A percentile compares a stretch with the other conserved stretches of the same genome.
Evolutionary conservation across 2,888 invertebrate genomes (phyloP).

Genomic region (Thymelicus sylvestris): DNA sequence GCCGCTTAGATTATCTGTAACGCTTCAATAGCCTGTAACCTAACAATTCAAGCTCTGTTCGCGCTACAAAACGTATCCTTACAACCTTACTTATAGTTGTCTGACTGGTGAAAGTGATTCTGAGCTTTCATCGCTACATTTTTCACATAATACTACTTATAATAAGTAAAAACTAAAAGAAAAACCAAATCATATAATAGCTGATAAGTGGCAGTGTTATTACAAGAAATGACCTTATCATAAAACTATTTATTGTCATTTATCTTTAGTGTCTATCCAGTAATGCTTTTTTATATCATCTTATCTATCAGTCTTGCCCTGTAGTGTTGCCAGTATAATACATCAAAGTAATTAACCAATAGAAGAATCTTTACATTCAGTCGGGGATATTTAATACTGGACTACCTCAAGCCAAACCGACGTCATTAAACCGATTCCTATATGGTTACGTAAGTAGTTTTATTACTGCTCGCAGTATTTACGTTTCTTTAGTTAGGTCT

Average conservation of each 20-base stretch:
- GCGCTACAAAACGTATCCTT: slow-evolving; percentile 23
- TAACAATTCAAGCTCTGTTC: slow-evolving; percentile 33
- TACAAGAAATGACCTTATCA: too few species aligned
- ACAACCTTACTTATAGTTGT: slow-evolving; percentile 1
- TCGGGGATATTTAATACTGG: slow-evolving; percentile 4
- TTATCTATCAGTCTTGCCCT: too few species aligned
- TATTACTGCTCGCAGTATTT: slow-evolving; percentile 37
- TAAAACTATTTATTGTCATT: too few species aligned
- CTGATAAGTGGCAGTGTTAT: too few species aligned
- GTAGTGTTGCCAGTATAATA: too few species aligned
- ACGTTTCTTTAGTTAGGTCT: slow-evolving; percentile 22
- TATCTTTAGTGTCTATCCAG: too few species aligned
- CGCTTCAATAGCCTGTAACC: slow-evolving; percentile 36
- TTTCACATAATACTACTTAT: too few species aligned
- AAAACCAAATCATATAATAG: too few species aligned
- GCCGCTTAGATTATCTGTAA: slow-evolving; percentile 36
- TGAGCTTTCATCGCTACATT: neutral
- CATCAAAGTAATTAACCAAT: slow-evolving; percentile 18
- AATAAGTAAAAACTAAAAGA: too few species aligned
- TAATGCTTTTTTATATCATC: too few species aligned
- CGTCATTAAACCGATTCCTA: slow-evolving; percentile 42
- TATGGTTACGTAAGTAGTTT: slow-evolving; percentile 40
- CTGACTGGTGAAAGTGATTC: neutral
- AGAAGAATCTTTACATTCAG: slow-evolving; percentile 12
- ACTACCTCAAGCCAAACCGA: slow-evolving; percentile 14